Percentiles rank a stretch among this genome's conserved stretches.
These are phyloP conservation scores for Zosterops pallidus DNA, from an alignment of 2,113 vertebrate genomes.

Conservation along the genomic window DNA sequence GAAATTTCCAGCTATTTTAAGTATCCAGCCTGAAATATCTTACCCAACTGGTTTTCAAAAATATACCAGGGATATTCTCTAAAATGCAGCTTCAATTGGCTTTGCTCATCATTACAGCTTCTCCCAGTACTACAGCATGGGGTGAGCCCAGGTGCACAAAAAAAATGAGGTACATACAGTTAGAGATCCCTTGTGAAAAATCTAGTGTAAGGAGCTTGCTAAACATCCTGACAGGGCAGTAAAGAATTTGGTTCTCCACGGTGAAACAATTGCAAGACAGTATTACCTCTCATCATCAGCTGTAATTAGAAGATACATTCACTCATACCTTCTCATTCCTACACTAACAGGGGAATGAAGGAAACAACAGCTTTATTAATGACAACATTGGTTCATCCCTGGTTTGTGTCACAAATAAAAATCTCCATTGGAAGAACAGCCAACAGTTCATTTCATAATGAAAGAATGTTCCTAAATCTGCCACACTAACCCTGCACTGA, in stretches of 20 bases:
- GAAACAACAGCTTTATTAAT: neutral
- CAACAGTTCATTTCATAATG: neutral
- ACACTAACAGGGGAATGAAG: neutral
- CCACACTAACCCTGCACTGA: neutral
- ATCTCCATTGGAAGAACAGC: neutral
- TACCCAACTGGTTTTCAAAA: neutral
- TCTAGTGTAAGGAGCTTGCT: neutral
- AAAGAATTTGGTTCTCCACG: neutral
- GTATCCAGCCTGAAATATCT: neutral
- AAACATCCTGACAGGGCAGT: neutral
- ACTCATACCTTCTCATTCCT: neutral
- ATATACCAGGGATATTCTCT: neutral
- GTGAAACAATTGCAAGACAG: neutral
- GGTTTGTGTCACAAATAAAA: neutral
- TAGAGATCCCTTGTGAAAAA: neutral
- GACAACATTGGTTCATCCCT: neutral
- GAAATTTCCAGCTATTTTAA: neutral
- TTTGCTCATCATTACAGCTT: neutral
- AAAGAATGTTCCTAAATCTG: neutral
- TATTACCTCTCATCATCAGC: neutral
- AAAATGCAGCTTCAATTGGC: neutral
- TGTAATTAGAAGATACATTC: neutral
- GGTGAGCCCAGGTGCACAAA: neutral
- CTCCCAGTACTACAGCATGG: fast-evolving
- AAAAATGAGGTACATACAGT: neutral